phyloP scores from a whole-genome alignment of 2,797 vertebrate species.

The Clarias pachynema region DNA sequence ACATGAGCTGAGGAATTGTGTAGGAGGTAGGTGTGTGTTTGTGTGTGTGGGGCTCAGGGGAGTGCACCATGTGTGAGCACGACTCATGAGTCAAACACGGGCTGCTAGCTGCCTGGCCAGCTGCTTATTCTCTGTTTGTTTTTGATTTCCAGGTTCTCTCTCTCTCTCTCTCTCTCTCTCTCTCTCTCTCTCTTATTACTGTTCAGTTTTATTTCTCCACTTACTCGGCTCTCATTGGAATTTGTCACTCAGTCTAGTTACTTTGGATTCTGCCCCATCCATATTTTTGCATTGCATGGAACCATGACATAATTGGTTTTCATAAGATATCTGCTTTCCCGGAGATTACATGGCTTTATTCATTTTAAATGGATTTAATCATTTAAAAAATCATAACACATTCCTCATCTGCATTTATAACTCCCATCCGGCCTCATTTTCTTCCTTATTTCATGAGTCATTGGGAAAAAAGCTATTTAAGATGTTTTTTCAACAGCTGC shows the following conservation, averaged over 20 bases:
- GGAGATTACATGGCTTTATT: neutral
- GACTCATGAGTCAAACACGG: constrained; percentile 38
- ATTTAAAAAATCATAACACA: neutral
- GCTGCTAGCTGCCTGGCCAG: constrained; percentile 42
- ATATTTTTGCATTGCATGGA: neutral
- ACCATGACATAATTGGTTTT: neutral
- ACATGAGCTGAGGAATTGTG: constrained; percentile 1
- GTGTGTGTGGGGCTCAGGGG: constrained; percentile 23
- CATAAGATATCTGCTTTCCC: constrained; percentile 2
- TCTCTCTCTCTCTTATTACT: constrained; percentile 4
- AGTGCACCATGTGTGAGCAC: constrained; percentile 45
- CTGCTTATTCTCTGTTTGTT: constrained; percentile 30
- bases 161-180: constrained; percentile 1
- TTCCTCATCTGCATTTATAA: constrained; percentile 31
- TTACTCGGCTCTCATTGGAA: constrained; percentile 11
- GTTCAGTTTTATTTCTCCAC: constrained; percentile 13
- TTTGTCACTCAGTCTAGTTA: constrained; percentile 12
- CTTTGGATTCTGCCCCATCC: neutral
- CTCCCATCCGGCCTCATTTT: constrained; percentile 26
- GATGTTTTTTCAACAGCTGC: constrained; percentile 38
- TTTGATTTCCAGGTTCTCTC: constrained; percentile 27
- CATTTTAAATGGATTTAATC: neutral
- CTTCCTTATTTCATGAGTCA: constrained; percentile 50
- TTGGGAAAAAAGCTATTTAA: constrained; percentile 33
- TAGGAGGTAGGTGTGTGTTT: neutral